Percentiles rank a stretch among this genome's conserved stretches.
Evolutionary conservation across 2,113 vertebrate species (phyloP).

Genomic region (Boleophthalmus pectinirostris): DNA sequence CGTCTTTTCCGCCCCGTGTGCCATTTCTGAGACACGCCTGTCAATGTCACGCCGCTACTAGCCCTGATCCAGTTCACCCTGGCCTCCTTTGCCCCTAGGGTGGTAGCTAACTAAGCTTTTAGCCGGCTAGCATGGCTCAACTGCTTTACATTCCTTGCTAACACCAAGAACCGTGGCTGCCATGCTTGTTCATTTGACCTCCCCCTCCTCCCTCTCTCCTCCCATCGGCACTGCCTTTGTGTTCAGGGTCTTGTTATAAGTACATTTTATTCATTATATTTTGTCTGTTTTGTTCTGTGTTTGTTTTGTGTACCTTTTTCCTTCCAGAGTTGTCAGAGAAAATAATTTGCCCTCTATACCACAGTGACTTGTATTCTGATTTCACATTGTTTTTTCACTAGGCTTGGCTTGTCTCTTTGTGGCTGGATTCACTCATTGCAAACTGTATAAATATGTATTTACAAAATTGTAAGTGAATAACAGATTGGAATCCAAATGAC

Average conservation of each 20-base stretch:
- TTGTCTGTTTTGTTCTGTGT: neutral
- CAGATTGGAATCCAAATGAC: neutral
- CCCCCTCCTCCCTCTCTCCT: constrained; percentile 19
- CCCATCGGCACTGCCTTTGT: constrained; percentile 33
- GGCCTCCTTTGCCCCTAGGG: constrained; percentile 43
- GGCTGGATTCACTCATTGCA: neutral
- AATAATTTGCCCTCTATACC: neutral
- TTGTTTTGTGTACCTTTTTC: neutral
- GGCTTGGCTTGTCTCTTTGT: neutral
- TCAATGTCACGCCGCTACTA: constrained; percentile 54
- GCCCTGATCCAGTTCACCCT: constrained; percentile 36
- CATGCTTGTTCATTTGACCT: constrained; percentile 58
- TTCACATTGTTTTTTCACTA: neutral
- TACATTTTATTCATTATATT: neutral
- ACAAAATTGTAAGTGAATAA: neutral
- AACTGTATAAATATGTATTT: neutral
- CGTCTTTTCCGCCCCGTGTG: constrained; percentile 29
- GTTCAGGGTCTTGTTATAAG: constrained; percentile 39
- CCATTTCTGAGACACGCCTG: constrained; percentile 51
- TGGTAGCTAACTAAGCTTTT: constrained; percentile 59
- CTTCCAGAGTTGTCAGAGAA: neutral
- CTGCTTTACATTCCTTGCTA: constrained; percentile 67
- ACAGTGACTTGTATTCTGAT: neutral
- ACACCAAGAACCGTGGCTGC: constrained; percentile 46
- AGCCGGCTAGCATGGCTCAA: constrained; percentile 55